A percentile compares a stretch with the other conserved stretches of the same genome.
Conservation (phyloP, 1,140 invertebrate species). For the Meteorus sp. region DNA sequence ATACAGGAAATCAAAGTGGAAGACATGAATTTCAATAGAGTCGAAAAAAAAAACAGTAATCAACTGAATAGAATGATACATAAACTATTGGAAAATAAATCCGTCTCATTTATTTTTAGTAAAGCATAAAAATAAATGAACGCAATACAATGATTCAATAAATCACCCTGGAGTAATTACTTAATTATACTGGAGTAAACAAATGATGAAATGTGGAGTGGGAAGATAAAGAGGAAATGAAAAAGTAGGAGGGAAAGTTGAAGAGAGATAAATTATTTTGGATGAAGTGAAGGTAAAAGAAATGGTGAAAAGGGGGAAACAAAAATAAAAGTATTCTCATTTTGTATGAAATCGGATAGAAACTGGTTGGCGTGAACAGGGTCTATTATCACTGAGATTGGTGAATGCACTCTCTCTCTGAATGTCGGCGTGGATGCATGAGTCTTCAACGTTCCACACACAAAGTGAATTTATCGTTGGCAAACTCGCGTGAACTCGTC, state of each 20-base stretch:
- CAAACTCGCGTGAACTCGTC: constrained; percentile 22
- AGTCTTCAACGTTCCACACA: constrained; percentile 18
- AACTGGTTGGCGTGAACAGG: constrained; percentile 25
- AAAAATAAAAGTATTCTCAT: too few species aligned
- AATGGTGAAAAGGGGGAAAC: too few species aligned
- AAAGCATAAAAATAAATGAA: too few species aligned
- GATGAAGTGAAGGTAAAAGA: too few species aligned
- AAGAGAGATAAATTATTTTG: constrained; percentile 16
- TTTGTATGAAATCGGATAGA: constrained; percentile 21
- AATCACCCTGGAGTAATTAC: background rate
- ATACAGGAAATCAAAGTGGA: too few species aligned
- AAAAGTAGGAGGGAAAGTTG: constrained; percentile 20
- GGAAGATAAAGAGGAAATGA: background rate
- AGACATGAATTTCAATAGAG: too few species aligned
- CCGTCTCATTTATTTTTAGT: too few species aligned
- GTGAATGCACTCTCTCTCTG: constrained; percentile 25
- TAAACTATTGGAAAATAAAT: too few species aligned
- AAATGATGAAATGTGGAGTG: background rate
- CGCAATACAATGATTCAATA: too few species aligned
- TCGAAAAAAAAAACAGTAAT: too few species aligned
- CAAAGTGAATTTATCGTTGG: constrained; percentile 27
- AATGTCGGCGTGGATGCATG: constrained; percentile 9
- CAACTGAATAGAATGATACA: too few species aligned
- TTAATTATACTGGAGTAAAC: too few species aligned
- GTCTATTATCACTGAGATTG: constrained; percentile 24